Base-by-base conservation (phyloP, 2,888 invertebrate genomes). In the Caenorhabditis plicata region DNA sequence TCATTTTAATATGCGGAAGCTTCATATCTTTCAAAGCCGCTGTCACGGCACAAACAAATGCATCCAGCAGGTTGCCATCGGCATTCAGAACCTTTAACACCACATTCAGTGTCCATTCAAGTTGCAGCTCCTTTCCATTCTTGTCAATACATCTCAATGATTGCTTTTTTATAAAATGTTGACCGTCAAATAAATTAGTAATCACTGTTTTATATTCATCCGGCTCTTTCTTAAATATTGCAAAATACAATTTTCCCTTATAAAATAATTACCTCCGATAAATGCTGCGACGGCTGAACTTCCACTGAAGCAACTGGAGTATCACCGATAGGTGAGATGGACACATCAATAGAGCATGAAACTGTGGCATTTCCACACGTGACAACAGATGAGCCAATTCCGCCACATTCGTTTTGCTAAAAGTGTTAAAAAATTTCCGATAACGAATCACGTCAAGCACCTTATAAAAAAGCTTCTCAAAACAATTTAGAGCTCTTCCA, bases 351-450 rank as follows among this genome's bases (percentile, higher is more conserved):
- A 15, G 53, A 32, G 36, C 64, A 65, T 13, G 56, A 63, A 11
- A 65, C 60, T 2, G 68, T 65, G 2, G 56, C 57, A 27, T 56
- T 56, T 7, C 58, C 55, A 3, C 54, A 45, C 23, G 56, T 57
- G 2, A 68, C 63, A 5, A 68, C 39, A 3, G 64, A 41, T 19
- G 68, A 68, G 3, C 64, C 68, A 7, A 63, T 48, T 15, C 68
- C 68, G 4, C 64, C 63, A 29, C 57, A 64, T 42, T 48, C 51
- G 1, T 60, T 63, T 46, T 57, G 54, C 67, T 68, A 39, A 36
- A 49, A 36, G 20, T 32, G 11, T 9, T 15, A n/a, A 35, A 4
- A 41, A 15, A 15, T 9, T 41, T 41, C 26, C 11, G 4, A 31
- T 15, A 9, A 9, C 2, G 29, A 20, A n/a, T 4, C 29, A 15